Evolutionary conservation across 2,797 vertebrate species (phyloP), one percentile per base, ranked within the genome.

Genomic region (Periparus ater): DNA sequence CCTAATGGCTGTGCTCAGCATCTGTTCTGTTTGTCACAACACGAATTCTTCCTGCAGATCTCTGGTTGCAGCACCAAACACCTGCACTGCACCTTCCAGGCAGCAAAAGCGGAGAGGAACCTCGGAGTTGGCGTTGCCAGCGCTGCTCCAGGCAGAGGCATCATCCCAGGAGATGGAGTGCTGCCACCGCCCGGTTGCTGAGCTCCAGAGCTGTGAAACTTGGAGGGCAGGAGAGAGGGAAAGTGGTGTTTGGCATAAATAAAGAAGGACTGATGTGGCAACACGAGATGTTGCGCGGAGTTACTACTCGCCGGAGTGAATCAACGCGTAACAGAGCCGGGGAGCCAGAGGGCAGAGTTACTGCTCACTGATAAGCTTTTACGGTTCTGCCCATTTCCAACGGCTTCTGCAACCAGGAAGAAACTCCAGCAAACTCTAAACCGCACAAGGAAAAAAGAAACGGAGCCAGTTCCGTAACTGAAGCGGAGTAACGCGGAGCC

Each of bases 161-260:
- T 40, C 38, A 40, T 47, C 66, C 73, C 22, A 22, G 58, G 55
- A 80, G 83, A 84, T 32, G 54, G 93, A 80, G 70, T 81, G 87
- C 93, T 95, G 93, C 88, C 93, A 89, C 67, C 84, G 17, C 90
- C 74, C 58, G 86, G 83, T 58, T 51, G 27, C 72, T 54, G 27
- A 3, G 74, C 74, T 61, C 47, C 47, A 10, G 54, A 78, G 60
- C 81, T 8, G 34, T 7, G 38, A 21, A n/a, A 83, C 72, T 45
- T 6, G 44, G 38, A 70, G 8, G 36, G 5, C 15, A 9, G 9
- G 5, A 38, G 38, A 67, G 20, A 85, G 55, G 15, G 60, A 65
- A 87, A 48, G 15, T 3, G 13, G 20, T 1, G 40, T 10, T 47
- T 5, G 71, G 60, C 0, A 23, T 22, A 27, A 83, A 53, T 27